phyloP scores from a whole-genome alignment of 1,140 invertebrate genomes.

The Heliconius melpomene region DNA sequence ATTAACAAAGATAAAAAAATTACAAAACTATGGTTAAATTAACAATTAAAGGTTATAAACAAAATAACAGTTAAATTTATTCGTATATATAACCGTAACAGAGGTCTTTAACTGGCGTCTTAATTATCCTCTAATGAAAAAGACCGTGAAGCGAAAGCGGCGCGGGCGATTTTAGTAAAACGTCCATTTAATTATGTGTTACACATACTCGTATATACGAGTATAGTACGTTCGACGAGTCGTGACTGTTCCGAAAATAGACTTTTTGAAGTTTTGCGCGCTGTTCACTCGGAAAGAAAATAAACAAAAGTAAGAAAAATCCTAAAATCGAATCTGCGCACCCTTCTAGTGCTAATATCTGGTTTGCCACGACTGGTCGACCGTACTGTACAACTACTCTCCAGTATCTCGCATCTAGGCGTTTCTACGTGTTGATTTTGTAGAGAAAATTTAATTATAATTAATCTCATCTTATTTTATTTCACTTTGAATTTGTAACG shows the following conservation, averaged over 20 bases:
- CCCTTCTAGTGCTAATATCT: too few species aligned
- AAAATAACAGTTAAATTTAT: background rate
- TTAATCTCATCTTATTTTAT: slow-evolving; percentile 33
- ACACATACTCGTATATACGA: slow-evolving; percentile 6
- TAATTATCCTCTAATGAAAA: slow-evolving; percentile 41
- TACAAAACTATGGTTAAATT: too few species aligned
- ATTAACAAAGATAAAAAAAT: too few species aligned
- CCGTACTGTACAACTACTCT: too few species aligned
- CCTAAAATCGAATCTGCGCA: too few species aligned
- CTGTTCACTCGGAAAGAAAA: too few species aligned
- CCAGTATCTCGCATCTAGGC: slow-evolving; percentile 33
- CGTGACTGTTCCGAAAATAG: too few species aligned
- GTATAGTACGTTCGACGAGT: too few species aligned
- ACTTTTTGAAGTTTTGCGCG: too few species aligned
- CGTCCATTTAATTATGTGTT: slow-evolving; percentile 35
- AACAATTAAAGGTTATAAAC: background rate
- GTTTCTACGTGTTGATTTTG: slow-evolving; percentile 33
- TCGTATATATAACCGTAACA: slow-evolving; percentile 2
- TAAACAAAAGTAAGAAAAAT: too few species aligned
- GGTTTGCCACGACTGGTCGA: too few species aligned
- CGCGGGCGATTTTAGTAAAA: slow-evolving; percentile 28
- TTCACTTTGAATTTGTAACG: slow-evolving; percentile 35
- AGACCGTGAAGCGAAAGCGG: slow-evolving; percentile 40
- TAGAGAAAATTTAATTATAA: slow-evolving; percentile 42
- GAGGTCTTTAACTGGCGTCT: slow-evolving; percentile 26